Conservation (phyloP, 2,888 invertebrate species). For the Pachliopta kotzebuea region DNA sequence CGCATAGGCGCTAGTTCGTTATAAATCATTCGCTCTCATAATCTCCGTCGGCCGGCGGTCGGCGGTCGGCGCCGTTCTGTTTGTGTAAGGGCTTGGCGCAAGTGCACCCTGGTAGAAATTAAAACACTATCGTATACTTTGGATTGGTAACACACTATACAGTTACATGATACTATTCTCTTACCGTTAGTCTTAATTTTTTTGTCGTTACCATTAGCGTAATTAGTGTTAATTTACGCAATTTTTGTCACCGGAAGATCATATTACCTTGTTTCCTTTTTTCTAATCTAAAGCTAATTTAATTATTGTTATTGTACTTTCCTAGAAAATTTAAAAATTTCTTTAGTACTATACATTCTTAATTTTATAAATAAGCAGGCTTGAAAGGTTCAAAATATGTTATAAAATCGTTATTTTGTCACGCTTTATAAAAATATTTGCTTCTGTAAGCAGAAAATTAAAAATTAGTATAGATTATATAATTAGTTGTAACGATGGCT, state of each 20-base stretch:
- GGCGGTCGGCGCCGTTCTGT: constrained; percentile 72
- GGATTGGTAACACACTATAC: neutral
- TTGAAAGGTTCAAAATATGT: too few relatives aligned
- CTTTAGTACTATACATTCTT: too few relatives aligned
- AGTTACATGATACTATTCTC: neutral
- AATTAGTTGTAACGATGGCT: too few relatives aligned
- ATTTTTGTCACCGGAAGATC: neutral
- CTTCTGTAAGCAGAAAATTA: too few relatives aligned
- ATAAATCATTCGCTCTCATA: constrained; percentile 75
- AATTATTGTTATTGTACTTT: too few relatives aligned
- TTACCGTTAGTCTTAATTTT: neutral
- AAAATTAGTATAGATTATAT: too few relatives aligned
- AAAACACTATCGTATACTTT: neutral
- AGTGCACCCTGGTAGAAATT: constrained; percentile 37
- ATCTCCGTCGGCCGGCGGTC: constrained; percentile 56
- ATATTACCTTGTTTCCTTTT: neutral
- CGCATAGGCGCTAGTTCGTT: constrained; percentile 57
- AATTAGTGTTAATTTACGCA: neutral
- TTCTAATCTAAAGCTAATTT: too few relatives aligned
- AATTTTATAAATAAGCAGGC: too few relatives aligned
- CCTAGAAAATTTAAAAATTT: too few relatives aligned
- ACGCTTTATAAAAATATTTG: too few relatives aligned
- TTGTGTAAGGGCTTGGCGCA: constrained; percentile 70
- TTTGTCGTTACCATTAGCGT: neutral
- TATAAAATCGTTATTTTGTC: too few relatives aligned